These are phyloP conservation scores for Mola mola DNA, from an alignment of 2,113 vertebrate species.

Conservation along the genomic window DNA sequence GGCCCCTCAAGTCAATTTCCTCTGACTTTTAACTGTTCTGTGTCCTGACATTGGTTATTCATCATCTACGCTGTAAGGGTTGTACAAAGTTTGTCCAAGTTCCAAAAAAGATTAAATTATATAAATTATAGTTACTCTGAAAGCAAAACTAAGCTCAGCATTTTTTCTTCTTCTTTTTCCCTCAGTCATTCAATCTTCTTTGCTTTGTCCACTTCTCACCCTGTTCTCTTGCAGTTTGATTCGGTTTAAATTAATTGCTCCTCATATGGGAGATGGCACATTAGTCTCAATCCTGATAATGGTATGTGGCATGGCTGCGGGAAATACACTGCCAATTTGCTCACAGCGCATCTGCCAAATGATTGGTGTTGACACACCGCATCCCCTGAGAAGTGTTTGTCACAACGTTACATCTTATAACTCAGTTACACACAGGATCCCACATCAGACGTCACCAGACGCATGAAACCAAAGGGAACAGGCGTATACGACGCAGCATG, in stretches of 20 bases:
- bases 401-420: constrained; percentile 81
- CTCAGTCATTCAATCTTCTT: no score
- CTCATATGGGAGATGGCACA: constrained; percentile 84
- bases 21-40: constrained; percentile 14
- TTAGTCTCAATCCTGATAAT: constrained; percentile 87
- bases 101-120: constrained; percentile 18
- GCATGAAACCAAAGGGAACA: background rate
- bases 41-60: constrained; percentile 11
- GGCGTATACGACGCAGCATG: no score
- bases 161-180: constrained; percentile 27
- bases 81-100: constrained; percentile 30
- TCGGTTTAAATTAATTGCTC: constrained; percentile 84
- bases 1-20: constrained; percentile 38
- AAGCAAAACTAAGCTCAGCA: constrained; percentile 12
- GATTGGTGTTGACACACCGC: constrained; percentile 85
- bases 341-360: constrained; percentile 85
- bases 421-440: constrained; percentile 77
- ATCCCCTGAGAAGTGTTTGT: constrained; percentile 82
- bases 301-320: constrained; percentile 78
- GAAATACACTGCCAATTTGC: constrained; percentile 84
- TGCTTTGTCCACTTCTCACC: no score
- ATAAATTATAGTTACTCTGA: constrained; percentile 3
- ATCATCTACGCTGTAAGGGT: constrained; percentile 18
- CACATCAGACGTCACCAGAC: constrained; percentile 36
- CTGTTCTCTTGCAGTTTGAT: constrained; percentile 76